These are phyloP conservation scores for Rhinopithecus roxellana DNA, from an alignment of 2,113 vertebrate genomes.

Conservation along the genomic window DNA sequence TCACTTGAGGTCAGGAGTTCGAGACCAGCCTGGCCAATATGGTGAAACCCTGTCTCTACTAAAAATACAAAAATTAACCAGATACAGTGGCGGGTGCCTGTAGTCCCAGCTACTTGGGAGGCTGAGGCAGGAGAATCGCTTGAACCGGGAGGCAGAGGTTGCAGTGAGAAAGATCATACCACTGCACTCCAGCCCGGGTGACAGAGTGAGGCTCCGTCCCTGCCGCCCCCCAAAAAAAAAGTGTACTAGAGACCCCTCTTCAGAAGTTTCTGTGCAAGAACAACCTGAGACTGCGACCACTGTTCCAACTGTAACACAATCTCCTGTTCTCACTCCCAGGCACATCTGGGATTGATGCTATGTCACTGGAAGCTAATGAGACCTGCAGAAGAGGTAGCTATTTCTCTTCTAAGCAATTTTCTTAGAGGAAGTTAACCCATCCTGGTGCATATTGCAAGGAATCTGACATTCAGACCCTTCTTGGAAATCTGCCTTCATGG, in stretches of 20 bases:
- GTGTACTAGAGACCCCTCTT: neutral
- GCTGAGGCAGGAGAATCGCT: no score
- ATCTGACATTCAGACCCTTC: neutral
- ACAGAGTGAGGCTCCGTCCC: no score
- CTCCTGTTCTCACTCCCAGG: neutral
- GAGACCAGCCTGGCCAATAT: no score
- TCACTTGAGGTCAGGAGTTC: no score
- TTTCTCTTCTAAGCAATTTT: neutral
- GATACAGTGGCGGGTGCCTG: no score
- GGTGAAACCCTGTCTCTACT: no score
- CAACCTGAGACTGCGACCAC: neutral
- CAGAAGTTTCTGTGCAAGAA: constrained; percentile 16
- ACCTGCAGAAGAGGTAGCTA: neutral
- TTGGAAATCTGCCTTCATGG: neutral
- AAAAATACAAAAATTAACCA: no score
- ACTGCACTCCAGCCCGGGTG: no score
- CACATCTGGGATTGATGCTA: neutral
- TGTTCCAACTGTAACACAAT: neutral
- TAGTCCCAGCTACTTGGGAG: no score
- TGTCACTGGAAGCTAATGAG: neutral
- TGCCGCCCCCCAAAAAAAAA: no score
- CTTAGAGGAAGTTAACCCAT: neutral
- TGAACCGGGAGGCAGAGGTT: no score
- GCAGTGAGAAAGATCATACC: no score
- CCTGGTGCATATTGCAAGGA: neutral